These are phyloP conservation scores for Caradrina kadenii DNA, from an alignment of 2,888 invertebrate genomes.

Conservation along the genomic window DNA sequence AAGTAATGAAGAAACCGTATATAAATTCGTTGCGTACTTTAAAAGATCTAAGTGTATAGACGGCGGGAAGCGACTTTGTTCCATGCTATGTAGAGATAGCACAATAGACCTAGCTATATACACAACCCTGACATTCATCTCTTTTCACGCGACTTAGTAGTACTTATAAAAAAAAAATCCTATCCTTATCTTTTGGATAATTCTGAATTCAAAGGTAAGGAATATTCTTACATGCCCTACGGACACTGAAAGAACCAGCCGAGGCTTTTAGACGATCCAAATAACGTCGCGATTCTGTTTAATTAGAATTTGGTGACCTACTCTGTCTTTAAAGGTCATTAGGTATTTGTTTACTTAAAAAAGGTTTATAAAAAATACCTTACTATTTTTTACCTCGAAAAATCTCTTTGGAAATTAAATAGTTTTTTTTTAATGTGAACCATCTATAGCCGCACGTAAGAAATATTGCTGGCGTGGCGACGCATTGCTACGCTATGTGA, in stretches of 20 bases:
- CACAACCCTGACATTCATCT: not conserved
- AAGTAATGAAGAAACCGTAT: too few species aligned
- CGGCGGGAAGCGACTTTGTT: too few species aligned
- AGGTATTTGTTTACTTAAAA: not conserved
- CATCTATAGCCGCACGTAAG: too few species aligned
- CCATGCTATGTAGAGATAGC: not conserved
- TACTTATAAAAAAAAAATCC: not conserved
- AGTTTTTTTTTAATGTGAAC: too few species aligned
- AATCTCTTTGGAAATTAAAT: not conserved
- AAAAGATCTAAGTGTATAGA: too few species aligned
- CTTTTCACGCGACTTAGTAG: too few species aligned
- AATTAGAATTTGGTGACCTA: slow-evolving; percentile 25
- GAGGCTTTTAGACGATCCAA: slow-evolving; percentile 24
- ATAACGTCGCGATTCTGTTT: slow-evolving; percentile 15
- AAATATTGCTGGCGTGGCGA: too few species aligned
- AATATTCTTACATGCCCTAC: slow-evolving; percentile 37
- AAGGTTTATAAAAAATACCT: not conserved
- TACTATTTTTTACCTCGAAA: not conserved
- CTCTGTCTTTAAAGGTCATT: not conserved
- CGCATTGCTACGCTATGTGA: too few species aligned
- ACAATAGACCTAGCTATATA: not conserved
- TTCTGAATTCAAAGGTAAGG: slow-evolving; percentile 46
- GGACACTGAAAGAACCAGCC: slow-evolving; percentile 18
- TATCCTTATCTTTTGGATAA: slow-evolving; percentile 35
- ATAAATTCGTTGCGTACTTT: too few species aligned